Percentiles rank a stretch among this genome's conserved stretches.
phyloP scores from a whole-genome alignment of 2,888 invertebrate species.

The Schizotus pectinicornis region DNA sequence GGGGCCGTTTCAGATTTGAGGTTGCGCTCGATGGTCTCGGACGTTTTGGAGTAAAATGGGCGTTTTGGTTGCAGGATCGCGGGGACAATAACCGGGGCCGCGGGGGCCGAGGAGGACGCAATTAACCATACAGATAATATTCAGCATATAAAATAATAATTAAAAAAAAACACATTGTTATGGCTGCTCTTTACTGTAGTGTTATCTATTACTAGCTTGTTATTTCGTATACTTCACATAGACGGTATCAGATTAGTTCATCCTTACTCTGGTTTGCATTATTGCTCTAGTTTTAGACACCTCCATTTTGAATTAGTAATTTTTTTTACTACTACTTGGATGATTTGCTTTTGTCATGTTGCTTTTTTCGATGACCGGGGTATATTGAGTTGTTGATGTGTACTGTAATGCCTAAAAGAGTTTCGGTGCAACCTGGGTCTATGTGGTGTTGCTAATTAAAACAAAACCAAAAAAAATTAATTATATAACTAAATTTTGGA shows the following conservation, averaged over 20 bases:
- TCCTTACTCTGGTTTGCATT: slow-evolving; percentile 44
- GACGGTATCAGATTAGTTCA: slow-evolving; percentile 45
- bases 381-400: slow-evolving; percentile 24
- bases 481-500: slow-evolving; percentile 15
- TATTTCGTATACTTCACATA: slow-evolving; percentile 47
- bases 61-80: slow-evolving; percentile 50
- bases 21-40: not conserved
- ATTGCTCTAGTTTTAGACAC: slow-evolving; percentile 39
- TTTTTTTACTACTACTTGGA: slow-evolving; percentile 18
- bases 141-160: slow-evolving; percentile 36
- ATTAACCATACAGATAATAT: slow-evolving; percentile 39
- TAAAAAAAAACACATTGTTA: slow-evolving; percentile 46
- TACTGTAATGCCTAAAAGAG: slow-evolving; percentile 22
- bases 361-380: slow-evolving; percentile 21
- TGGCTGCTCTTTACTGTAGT: slow-evolving; percentile 53
- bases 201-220: slow-evolving; percentile 53
- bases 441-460: slow-evolving; percentile 39
- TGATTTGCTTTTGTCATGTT: slow-evolving; percentile 27
- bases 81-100: slow-evolving; percentile 51
- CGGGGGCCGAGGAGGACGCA: slow-evolving; percentile 52
- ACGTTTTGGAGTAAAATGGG: not conserved
- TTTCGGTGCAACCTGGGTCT: slow-evolving; percentile 36
- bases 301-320: slow-evolving; percentile 28
- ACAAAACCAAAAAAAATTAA: slow-evolving; percentile 21
- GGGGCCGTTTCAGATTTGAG: too few species aligned